Evolutionary conservation across 2,797 vertebrate species (phyloP), one percentile per base, ranked within the genome.

Genomic region (Vipera latastei): DNA sequence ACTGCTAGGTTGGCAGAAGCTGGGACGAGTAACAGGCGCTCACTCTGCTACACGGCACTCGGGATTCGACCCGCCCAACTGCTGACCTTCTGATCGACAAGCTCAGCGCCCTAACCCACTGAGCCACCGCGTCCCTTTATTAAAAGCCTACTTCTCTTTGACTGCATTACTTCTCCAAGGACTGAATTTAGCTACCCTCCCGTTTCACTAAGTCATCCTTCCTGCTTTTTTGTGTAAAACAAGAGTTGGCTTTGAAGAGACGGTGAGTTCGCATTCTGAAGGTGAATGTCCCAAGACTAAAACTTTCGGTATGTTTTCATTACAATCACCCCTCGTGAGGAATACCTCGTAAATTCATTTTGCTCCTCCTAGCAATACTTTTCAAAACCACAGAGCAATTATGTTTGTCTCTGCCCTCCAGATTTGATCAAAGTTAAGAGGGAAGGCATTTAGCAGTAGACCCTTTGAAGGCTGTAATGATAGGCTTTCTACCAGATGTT

Each of bases 361-460:
- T 89, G 63, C 86, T 78, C 86, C 88, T 57, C 59, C 73, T 44
- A 22, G n/a, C 61, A 73, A 48, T 65, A 28, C 51, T 20, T 61
- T 90, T 90, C 88, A 90, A 90, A 92, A 92, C 92, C 88, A 55
- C 92, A 90, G 56, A 90, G 89, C 92, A 86, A 92, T 85, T 92
- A 92, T 53, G 51, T 56, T 63, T 57, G 73, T 18, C 28, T 90
- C 88, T 90, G 48, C 92, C 73, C 28, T 6, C 55, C 88, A 53
- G 57, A 51, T 92, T 63, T 89, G n/a, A 44, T 63, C 48, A 63
- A 53, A 20, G 22, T 63, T 56, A 28, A 55, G 28, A 63, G 57
- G 26, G 28, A 83, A 89, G 48, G 63, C 73, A 86, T 86, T 63
- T 18, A 63, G 57, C 25, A 38, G 44, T 18, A 86, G 86, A 28